Evolutionary conservation across 2,888 invertebrate species (phyloP).

Genomic region (Tortricodes alternella): DNA sequence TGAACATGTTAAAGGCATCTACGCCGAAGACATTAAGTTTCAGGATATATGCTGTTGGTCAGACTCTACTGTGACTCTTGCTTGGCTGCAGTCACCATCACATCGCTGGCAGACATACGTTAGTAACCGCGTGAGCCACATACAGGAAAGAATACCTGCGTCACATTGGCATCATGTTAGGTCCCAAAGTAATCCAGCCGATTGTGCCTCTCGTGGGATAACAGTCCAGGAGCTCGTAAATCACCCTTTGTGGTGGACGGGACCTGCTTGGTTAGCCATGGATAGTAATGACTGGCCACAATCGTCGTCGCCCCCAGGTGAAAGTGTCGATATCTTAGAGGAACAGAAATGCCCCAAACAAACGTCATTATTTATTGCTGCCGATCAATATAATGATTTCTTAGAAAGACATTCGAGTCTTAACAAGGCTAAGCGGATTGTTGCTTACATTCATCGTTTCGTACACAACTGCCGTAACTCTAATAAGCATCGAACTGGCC

Average conservation of each 20-base stretch:
- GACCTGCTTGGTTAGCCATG: neutral
- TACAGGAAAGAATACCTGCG: neutral
- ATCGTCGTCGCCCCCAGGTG: neutral
- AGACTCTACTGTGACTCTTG: neutral
- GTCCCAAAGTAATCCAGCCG: neutral
- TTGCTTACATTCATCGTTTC: neutral
- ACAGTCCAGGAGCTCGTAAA: neutral
- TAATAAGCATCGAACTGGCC: neutral
- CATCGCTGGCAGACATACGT: neutral
- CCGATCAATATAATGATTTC: neutral
- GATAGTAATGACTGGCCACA: neutral
- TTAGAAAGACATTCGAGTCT: neutral
- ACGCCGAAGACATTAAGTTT: no score
- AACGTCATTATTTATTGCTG: neutral
- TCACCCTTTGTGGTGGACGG: neutral
- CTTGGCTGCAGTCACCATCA: neutral
- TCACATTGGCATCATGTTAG: neutral
- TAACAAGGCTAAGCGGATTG: neutral
- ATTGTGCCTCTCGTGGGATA: neutral
- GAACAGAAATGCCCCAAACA: neutral
- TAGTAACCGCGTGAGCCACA: neutral
- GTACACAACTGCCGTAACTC: neutral
- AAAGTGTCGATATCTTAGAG: neutral
- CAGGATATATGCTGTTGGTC: neutral
- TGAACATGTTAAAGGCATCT: no score